These are phyloP conservation scores for Gymnocheta viridis DNA, from an alignment of 2,888 invertebrate species.

Conservation along the genomic window DNA sequence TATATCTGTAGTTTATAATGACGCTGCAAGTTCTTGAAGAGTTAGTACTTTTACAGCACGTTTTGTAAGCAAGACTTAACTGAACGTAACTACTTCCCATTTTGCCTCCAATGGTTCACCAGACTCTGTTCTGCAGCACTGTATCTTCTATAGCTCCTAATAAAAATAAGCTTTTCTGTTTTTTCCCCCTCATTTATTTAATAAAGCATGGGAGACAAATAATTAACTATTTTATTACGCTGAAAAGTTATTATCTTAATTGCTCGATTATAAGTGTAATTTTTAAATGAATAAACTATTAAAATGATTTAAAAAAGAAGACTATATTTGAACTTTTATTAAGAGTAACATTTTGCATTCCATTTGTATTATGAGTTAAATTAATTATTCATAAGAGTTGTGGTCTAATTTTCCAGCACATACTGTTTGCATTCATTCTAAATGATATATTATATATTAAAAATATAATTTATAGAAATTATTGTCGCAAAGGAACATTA, in stretches of 20 bases:
- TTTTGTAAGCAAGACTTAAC: no score
- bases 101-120: no score
- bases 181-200: no score
- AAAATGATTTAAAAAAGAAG: neutral
- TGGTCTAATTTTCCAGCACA: conserved; percentile 19
- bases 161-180: no score
- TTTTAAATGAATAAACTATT: neutral
- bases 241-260: neutral
- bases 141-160: no score
- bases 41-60: no score
- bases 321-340: conserved; percentile 2
- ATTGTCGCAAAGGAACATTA: conserved; percentile 34
- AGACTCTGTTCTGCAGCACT: no score
- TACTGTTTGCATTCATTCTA: conserved; percentile 1
- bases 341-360: conserved; percentile 24
- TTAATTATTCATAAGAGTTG: conserved; percentile 51
- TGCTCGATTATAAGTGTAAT: neutral
- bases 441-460: conserved; percentile 20
- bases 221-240: neutral
- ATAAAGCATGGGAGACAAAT: no score
- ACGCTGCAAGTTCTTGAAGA: no score
- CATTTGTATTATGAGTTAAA: conserved; percentile 47
- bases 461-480: conserved; percentile 35
- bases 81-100: no score
- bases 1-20: no score